Percentiles rank a stretch among this genome's conserved stretches.
Conservation (phyloP, 2,797 vertebrate species). For the Neomorphus geoffroyi region DNA sequence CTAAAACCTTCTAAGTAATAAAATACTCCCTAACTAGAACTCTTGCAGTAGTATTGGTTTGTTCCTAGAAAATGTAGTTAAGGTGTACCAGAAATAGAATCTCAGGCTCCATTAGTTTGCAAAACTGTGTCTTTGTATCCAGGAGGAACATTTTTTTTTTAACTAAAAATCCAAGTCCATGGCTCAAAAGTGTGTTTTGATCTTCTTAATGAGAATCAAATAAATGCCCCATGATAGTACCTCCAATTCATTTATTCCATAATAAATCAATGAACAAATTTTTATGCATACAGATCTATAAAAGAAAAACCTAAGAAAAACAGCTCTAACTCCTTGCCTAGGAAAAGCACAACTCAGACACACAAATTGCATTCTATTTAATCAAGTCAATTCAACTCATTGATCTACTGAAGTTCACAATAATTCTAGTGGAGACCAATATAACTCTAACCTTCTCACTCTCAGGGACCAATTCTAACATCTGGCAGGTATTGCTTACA, state of each 20-base stretch:
- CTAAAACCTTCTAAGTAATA: neutral
- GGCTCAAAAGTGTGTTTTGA: slow-evolving; percentile 23
- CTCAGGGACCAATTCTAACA: neutral
- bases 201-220: slow-evolving; percentile 27
- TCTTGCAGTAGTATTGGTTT: neutral
- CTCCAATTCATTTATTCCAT: slow-evolving; percentile 13
- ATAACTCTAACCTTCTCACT: neutral
- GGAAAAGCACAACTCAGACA: neutral
- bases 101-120: neutral
- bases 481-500: neutral
- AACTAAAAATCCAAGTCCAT: neutral
- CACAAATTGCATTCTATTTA: neutral
- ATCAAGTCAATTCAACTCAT: neutral
- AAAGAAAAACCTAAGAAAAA: neutral
- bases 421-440: neutral
- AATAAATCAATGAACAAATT: neutral
- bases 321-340: neutral
- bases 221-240: neutral
- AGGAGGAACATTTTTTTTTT: neutral
- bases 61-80: slow-evolving; percentile 29
- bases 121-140: slow-evolving; percentile 1
- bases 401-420: neutral
- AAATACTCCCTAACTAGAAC: neutral
- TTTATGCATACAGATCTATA: neutral
- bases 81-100: slow-evolving; percentile 28